phyloP scores from a whole-genome alignment of 2,888 invertebrate genomes.

The Lasioglossum marginatum region DNA sequence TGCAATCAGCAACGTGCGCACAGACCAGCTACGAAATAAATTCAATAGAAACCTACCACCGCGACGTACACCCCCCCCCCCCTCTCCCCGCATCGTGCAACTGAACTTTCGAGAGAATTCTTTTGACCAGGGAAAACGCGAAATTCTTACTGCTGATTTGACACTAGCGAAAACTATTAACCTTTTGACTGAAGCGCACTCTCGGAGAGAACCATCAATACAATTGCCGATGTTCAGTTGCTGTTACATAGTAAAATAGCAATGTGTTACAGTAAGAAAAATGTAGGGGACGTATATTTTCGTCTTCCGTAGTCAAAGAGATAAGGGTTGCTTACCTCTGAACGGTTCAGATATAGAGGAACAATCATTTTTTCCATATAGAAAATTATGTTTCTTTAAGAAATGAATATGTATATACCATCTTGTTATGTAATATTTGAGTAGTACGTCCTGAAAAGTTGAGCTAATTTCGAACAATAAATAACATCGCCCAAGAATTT shows the following conservation, averaged over 20 bases:
- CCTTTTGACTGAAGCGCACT: too few relatives aligned
- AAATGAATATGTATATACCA: too few relatives aligned
- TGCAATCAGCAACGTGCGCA: constrained; percentile 79
- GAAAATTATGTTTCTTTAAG: background rate
- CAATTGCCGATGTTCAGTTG: too few relatives aligned
- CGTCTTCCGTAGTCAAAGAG: too few relatives aligned
- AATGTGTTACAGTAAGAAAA: too few relatives aligned
- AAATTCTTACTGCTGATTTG: constrained; percentile 2
- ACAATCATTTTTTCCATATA: background rate
- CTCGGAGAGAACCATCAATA: too few relatives aligned
- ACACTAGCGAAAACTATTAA: background rate
- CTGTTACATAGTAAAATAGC: too few relatives aligned
- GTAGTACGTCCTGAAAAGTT: too few relatives aligned
- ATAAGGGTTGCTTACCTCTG: background rate
- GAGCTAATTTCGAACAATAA: too few relatives aligned
- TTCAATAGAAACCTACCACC: constrained; percentile 73
- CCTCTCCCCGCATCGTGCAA: background rate
- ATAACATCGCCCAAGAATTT: too few relatives aligned
- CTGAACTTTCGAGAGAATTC: background rate
- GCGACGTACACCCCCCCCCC: constrained; percentile 38
- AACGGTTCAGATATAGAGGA: background rate
- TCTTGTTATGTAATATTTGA: too few relatives aligned
- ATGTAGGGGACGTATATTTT: too few relatives aligned
- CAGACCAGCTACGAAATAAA: constrained; percentile 74
- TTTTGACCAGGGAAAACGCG: background rate